Evolutionary conservation across 2,113 vertebrate species (phyloP), one percentile per base, ranked within the genome.

Genomic region (Holacanthus passer): DNA sequence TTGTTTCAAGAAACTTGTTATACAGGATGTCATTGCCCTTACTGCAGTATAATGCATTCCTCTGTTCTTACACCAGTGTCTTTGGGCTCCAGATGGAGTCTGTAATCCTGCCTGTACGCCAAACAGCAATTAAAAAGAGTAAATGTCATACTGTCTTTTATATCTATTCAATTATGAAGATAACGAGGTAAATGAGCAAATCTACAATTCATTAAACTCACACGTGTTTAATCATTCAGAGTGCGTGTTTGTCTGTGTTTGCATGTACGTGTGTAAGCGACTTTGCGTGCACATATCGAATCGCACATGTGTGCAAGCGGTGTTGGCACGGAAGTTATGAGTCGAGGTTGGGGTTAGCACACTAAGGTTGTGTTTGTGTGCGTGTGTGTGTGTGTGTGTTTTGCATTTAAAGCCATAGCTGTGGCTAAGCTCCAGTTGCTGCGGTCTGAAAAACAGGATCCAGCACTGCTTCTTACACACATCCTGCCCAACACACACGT

Each of bases 361-460:
- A 73, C 82, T 75, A 58, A 73, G 78, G 43, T 74, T 81, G 66
- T 55, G 29, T 79, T 12, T 79, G 74, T 68, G 77, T 65, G 41
- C 84, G 83, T 87, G 79, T 90, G n/a, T 82, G 69, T 77, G 45
- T 68, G 77, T 65, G 41, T 86, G 83, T 87, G 79, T 90, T 85
- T 82, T 77, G 70, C 80, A 89, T 90, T 92, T 81, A 82, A 78
- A 85, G 62, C 68, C 84, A 85, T 85, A 77, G 77, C 88, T 81
- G 85, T 87, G 90, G 89, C 83, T 39, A 37, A 70, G 82, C 87
- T 91, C 89, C 91, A 93, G 85, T 86, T 79, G 80, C 88, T 91
- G 91, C 7, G 84, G 88, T 89, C 77, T 92, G 87, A 92, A 94
- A 94, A 93, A 92, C 91, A 92, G 93, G 93, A 95, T 94, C 91